Evolutionary conservation across 2,888 invertebrate genomes (phyloP).

Genomic region (Agonum fuliginosum): DNA sequence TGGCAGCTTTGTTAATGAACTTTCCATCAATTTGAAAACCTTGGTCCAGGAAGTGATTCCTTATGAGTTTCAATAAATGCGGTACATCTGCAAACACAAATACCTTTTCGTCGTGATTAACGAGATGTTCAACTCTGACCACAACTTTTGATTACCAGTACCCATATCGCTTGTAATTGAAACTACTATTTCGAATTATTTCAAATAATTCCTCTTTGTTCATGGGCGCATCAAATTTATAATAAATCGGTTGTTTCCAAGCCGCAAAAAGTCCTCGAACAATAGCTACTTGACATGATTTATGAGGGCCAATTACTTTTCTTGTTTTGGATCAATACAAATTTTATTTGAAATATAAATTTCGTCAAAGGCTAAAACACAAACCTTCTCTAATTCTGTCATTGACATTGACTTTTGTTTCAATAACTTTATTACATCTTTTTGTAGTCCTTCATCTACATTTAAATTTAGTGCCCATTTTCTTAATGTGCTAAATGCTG

Average conservation of each 20-base stretch:
- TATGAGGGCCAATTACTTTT: slow-evolving; percentile 39
- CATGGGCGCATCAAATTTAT: background rate
- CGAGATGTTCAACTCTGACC: slow-evolving; percentile 57
- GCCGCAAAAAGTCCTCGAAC: slow-evolving; percentile 33
- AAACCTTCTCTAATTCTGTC: background rate
- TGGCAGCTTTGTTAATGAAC: slow-evolving; percentile 2
- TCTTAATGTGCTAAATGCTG: slow-evolving; percentile 9
- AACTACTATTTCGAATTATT: slow-evolving; percentile 10
- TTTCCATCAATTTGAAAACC: slow-evolving; percentile 61
- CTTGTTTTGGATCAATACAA: slow-evolving; percentile 23
- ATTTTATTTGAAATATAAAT: background rate
- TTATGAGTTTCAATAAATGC: slow-evolving; percentile 62
- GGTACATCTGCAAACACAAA: slow-evolving; percentile 64
- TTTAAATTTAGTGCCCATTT: slow-evolving; percentile 34
- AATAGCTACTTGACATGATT: slow-evolving; percentile 36
- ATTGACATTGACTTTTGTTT: slow-evolving; percentile 13
- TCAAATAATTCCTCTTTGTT: background rate
- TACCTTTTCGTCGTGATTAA: slow-evolving; percentile 57
- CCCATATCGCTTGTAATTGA: slow-evolving; percentile 6
- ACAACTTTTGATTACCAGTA: background rate
- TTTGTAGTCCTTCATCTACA: background rate
- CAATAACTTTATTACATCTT: slow-evolving; percentile 4
- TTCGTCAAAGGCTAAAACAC: slow-evolving; percentile 27
- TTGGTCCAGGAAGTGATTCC: slow-evolving; percentile 63
- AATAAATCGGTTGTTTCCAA: slow-evolving; percentile 45